A percentile compares a stretch with the other conserved stretches of the same genome.
phyloP scores from a whole-genome alignment of 1,140 invertebrate genomes.

The Trichogramma pretiosum region DNA sequence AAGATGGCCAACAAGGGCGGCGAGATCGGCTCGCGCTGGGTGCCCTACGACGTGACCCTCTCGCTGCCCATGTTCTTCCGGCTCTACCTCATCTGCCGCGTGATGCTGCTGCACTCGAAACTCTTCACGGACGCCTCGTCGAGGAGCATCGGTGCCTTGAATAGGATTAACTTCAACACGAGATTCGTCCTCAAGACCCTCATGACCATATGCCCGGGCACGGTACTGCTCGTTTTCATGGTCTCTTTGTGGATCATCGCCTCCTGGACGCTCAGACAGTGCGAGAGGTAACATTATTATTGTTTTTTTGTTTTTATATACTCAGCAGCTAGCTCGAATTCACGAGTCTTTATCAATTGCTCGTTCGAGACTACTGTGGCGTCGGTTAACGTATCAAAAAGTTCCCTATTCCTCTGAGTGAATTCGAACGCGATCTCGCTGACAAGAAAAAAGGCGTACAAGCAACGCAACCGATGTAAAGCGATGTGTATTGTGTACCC shows the following conservation, averaged over 20 bases:
- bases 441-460: no score
- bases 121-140: constrained; percentile 97
- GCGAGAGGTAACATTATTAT: no score
- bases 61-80: constrained; percentile 99
- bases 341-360: no score
- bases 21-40: constrained; percentile 71
- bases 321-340: no score
- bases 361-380: no score
- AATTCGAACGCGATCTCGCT: no score
- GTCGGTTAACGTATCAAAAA: no score
- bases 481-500: no score
- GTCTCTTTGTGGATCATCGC: constrained; percentile 99
- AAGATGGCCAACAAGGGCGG: constrained; percentile 87
- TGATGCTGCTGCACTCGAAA: constrained; percentile 98
- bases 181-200: constrained; percentile 98
- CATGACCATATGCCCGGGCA: constrained; percentile 99
- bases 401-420: no score
- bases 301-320: constrained; percentile 10
- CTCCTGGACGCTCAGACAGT: constrained; percentile 95
- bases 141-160: constrained; percentile 89
- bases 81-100: constrained; percentile 96
- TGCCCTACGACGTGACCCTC: constrained; percentile 90
- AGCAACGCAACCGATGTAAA: no score
- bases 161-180: constrained; percentile 99
- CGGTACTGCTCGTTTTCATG: constrained; percentile 96